A percentile compares a stretch with the other conserved stretches of the same genome.
Conservation (phyloP, 2,888 invertebrate species). For the Epirrhoe tristata region DNA sequence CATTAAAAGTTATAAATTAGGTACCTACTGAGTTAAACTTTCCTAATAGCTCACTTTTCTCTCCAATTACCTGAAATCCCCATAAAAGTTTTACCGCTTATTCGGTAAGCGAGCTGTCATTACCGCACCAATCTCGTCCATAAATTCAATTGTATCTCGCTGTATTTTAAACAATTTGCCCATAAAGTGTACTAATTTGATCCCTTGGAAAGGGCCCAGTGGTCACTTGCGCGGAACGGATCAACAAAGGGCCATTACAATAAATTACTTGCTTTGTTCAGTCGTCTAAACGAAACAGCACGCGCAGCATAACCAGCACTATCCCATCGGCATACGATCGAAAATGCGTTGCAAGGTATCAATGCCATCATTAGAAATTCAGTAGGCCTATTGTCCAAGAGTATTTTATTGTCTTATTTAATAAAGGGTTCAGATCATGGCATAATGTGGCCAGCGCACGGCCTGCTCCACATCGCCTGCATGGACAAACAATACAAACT, state of each 20-base stretch:
- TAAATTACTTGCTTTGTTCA: constrained; percentile 53
- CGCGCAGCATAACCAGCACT: constrained; percentile 14
- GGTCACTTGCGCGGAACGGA: constrained; percentile 53
- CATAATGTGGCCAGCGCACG: constrained; percentile 19
- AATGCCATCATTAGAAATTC: constrained; percentile 37
- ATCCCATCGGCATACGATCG: constrained; percentile 23
- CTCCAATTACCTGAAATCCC: constrained; percentile 1
- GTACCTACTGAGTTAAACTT: background rate
- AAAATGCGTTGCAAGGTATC: constrained; percentile 14
- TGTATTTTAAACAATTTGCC: constrained; percentile 42
- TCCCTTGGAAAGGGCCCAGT: constrained; percentile 43
- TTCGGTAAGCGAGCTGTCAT: constrained; percentile 17
- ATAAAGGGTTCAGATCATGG: constrained; percentile 32
- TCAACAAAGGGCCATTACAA: constrained; percentile 55
- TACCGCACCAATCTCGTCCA: constrained; percentile 27
- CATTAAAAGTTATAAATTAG: background rate
- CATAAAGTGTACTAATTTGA: constrained; percentile 58
- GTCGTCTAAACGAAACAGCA: constrained; percentile 31
- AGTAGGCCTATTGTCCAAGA: constrained; percentile 35
- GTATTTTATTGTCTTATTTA: constrained; percentile 39
- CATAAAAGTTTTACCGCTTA: constrained; percentile 9
- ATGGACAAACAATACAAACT: constrained; percentile 11
- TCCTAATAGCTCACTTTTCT: constrained; percentile 2
- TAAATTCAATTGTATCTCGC: constrained; percentile 35
- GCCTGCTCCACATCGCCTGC: background rate